Evolutionary conservation across 2,797 vertebrate species (phyloP).

Genomic region (Semaprochilodus insignis): DNA sequence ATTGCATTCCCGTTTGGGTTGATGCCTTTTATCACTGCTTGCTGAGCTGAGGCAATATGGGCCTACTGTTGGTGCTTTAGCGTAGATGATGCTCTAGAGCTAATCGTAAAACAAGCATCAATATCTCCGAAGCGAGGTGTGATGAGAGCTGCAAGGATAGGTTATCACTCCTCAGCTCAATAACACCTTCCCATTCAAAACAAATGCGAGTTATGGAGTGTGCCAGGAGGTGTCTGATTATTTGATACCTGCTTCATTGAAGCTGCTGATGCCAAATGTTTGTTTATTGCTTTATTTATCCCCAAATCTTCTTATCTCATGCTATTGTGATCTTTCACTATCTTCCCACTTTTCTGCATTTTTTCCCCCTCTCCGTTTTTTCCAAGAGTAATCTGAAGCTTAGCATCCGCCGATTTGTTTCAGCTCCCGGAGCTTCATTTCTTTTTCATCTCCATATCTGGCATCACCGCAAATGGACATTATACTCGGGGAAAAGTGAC

Average conservation of each 20-base stretch:
- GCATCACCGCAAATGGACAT: slow-evolving; percentile 67
- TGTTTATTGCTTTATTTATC: slow-evolving; percentile 46
- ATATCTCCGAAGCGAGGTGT: slow-evolving; percentile 29
- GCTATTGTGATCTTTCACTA: slow-evolving; percentile 28
- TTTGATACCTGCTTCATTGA: slow-evolving; percentile 39
- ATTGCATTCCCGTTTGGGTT: slow-evolving; percentile 67
- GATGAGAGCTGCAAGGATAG: slow-evolving; percentile 31
- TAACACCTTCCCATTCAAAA: slow-evolving; percentile 47
- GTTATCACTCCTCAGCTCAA: slow-evolving; percentile 46
- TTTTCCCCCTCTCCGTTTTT: slow-evolving; percentile 10
- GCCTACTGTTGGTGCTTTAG: slow-evolving; percentile 71
- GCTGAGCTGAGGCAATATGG: slow-evolving; percentile 64
- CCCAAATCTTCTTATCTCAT: slow-evolving; percentile 35
- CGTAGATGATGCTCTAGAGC: slow-evolving; percentile 55
- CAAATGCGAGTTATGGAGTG: slow-evolving; percentile 40
- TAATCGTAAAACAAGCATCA: slow-evolving; percentile 57
- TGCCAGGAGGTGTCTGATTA: slow-evolving; percentile 34
- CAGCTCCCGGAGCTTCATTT: slow-evolving; percentile 58
- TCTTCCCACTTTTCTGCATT: not conserved
- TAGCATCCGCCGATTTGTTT: slow-evolving; percentile 62
- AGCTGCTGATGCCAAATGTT: slow-evolving; percentile 26
- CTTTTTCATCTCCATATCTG: slow-evolving; percentile 66
- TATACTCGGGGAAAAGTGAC: slow-evolving; percentile 67
- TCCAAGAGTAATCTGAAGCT: slow-evolving; percentile 52
- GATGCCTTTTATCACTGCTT: slow-evolving; percentile 71